Evolutionary conservation across 2,113 vertebrate species (phyloP).

Genomic region (Sphyrna mokarran): DNA sequence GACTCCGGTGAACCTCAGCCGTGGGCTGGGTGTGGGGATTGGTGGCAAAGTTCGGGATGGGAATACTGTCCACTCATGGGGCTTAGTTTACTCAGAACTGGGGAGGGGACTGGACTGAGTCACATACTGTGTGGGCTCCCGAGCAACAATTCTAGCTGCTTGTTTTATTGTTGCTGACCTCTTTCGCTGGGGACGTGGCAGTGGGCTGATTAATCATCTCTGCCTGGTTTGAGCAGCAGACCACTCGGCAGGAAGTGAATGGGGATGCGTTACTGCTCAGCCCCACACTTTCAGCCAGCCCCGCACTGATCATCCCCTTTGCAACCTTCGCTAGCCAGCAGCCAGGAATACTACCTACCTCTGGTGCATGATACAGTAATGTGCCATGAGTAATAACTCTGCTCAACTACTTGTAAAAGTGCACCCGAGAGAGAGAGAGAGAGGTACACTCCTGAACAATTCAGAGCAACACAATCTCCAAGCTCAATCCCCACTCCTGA

Average conservation of each 20-base stretch:
- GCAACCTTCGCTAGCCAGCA: not conserved
- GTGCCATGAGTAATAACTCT: not conserved
- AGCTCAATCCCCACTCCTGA: not conserved
- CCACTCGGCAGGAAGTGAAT: not conserved
- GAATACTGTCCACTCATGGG: not conserved
- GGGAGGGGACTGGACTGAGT: not conserved
- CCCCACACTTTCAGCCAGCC: not conserved
- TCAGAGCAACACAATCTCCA: not conserved
- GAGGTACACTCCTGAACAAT: not conserved
- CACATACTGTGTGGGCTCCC: not conserved
- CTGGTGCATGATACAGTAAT: not conserved
- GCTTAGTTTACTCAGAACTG: not conserved
- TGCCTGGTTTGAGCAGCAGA: not conserved
- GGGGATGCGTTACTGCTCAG: not conserved
- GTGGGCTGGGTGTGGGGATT: not conserved
- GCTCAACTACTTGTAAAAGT: not conserved
- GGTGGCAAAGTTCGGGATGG: not conserved
- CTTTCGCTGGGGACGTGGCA: not conserved
- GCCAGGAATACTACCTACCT: not conserved
- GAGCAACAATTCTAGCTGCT: too few species aligned
- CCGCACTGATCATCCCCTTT: not conserved
- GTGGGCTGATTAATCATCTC: not conserved
- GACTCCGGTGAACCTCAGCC: not conserved
- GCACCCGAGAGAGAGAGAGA: not conserved
- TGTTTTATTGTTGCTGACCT: conserved; percentile 2